Evolutionary conservation across 2,113 vertebrate species (phyloP), one percentile per base, ranked within the genome.

Genomic region (Lutjanus erythropterus): DNA sequence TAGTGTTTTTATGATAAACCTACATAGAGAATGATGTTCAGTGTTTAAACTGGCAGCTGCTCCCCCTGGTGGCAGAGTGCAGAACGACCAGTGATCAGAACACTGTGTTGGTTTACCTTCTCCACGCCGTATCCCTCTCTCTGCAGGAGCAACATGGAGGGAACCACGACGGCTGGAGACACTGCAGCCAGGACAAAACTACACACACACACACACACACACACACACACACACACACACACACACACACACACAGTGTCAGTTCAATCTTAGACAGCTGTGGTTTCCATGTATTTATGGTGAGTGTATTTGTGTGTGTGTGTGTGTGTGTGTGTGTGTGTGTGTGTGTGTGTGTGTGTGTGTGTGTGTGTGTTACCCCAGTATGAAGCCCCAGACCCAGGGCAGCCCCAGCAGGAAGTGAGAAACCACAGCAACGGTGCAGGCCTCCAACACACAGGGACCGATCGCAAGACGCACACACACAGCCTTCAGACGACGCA

Each of bases 111-210:
- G 1, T 12, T 15, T 92, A 97, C 91, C 97, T 98, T 90, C 65
- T 97, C 95, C 37, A 97, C 96, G 0, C 97, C 97, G 6, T 93
- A 97, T 18, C 97, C 96, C 15, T 95, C 95, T 64, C 86, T 94
- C 88, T 99, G 97, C 75, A 99, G 93, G 35, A 97, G 93, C 83
- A 99, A 81, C 97, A 99, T 99, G 0, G 97, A 98, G 1, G 97
- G 98, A 19, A 99, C 95, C 44, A 99, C 96, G 0, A 99, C 97
- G 0, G 97, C 97, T 9, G 97, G 98, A 50, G 98, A 98, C 5
- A 99, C 97, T 0, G 98, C 97, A 3, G 96, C 96, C 93, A 98
- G 70, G 71, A 99, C 97, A 70, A 98, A 99, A 19, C 98, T 99
- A 78, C 80, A 85, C 39, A 74, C 33, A 80, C 31, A 78, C 39